Conservation (phyloP, 2,113 vertebrate genomes). For the Zosterops borbonicus region DNA sequence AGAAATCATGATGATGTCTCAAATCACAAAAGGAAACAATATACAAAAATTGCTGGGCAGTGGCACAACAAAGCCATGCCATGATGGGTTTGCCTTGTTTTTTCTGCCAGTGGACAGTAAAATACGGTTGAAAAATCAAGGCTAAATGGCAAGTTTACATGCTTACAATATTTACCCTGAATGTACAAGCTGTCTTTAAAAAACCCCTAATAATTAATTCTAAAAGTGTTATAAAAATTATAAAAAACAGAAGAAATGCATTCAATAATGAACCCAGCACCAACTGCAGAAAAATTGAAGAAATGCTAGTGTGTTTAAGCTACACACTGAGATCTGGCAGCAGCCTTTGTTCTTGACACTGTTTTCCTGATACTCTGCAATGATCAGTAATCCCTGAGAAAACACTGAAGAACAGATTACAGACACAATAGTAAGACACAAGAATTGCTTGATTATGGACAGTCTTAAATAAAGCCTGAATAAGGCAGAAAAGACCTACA, state of each 20-base stretch:
- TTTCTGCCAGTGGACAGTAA: slow-evolving; percentile 46
- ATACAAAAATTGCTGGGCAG: slow-evolving; percentile 76
- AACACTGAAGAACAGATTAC: not conserved
- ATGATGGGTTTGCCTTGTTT: slow-evolving; percentile 38
- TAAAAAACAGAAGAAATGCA: not conserved
- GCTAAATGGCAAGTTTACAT: not conserved
- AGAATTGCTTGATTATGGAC: not conserved
- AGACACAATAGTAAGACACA: not conserved
- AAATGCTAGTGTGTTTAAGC: not conserved
- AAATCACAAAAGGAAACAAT: slow-evolving; percentile 79
- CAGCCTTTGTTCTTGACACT: not conserved
- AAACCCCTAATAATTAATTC: not conserved
- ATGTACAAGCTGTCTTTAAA: not conserved
- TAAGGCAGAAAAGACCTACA: not conserved
- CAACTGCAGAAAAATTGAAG: not conserved
- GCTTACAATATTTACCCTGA: not conserved
- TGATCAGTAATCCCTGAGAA: not conserved
- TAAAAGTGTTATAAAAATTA: not conserved
- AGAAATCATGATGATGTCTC: slow-evolving; percentile 76
- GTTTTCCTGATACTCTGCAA: not conserved
- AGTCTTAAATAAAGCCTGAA: not conserved
- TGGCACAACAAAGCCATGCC: slow-evolving; percentile 50
- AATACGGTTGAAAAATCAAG: slow-evolving; percentile 18
- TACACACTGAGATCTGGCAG: not conserved
- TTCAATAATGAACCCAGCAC: not conserved